These are phyloP conservation scores for Megaleporinus macrocephalus DNA, from an alignment of 2,113 vertebrate genomes.

Conservation along the genomic window DNA sequence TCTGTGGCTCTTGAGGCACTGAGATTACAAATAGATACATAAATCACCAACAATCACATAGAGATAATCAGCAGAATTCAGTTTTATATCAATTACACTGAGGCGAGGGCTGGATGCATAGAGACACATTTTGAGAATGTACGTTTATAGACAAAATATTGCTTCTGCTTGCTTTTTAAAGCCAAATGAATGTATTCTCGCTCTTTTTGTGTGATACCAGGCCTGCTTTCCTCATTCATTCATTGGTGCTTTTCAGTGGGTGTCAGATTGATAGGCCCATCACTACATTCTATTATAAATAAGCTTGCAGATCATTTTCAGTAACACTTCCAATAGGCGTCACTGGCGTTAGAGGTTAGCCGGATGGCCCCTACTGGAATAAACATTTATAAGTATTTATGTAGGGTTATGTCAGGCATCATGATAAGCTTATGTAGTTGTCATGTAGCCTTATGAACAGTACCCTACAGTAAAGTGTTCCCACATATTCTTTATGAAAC, in stretches of 20 bases:
- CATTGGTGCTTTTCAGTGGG: background rate
- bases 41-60: constrained; percentile 30
- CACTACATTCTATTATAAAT: background rate
- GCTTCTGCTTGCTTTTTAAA: constrained; percentile 29
- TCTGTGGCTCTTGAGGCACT: constrained; percentile 43
- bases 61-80: background rate
- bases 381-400: too few species aligned
- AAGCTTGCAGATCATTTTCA: background rate
- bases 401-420: too few species aligned
- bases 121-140: constrained; percentile 5
- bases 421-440: too few species aligned
- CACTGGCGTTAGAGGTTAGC: too few species aligned
- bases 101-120: constrained; percentile 42
- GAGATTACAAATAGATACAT: constrained; percentile 45
- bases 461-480: too few species aligned
- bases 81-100: background rate
- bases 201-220: background rate
- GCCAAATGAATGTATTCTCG: background rate
- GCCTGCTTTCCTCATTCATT: background rate
- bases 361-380: too few species aligned
- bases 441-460: too few species aligned
- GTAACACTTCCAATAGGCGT: background rate
- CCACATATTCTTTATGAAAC: too few species aligned
- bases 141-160: constrained; percentile 39
- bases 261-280: background rate